Evolutionary conservation across 37 sponge, comb jelly and placozoan species (phyloP).

Genomic region (Beroe forskalii): DNA sequence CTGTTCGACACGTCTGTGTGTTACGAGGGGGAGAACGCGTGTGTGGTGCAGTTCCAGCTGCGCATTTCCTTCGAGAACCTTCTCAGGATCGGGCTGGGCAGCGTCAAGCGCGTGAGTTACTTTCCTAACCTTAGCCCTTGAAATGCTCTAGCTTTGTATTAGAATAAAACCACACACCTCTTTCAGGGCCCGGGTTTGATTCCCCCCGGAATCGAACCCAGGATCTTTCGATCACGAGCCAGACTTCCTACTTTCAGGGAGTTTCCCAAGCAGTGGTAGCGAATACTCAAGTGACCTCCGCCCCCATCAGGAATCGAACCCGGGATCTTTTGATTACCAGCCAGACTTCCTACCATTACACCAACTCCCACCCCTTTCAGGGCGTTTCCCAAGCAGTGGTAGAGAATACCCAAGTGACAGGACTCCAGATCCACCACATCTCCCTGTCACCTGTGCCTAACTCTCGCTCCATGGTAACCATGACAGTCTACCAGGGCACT

Average conservation of each 20-base stretch:
- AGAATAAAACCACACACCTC: no score
- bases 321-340: no score
- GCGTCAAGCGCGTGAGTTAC: not conserved
- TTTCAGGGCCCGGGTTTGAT: no score
- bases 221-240: no score
- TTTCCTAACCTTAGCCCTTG: not conserved
- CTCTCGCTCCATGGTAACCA: not conserved
- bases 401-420: not conserved
- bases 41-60: conserved; percentile 36
- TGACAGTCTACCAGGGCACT: conserved; percentile 28
- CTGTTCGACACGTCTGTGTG: conserved; percentile 15
- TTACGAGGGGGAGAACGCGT: conserved; percentile 33
- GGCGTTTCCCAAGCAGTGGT: not conserved
- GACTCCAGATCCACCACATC: conserved; percentile 4
- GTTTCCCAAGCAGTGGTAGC: not conserved
- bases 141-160: no score
- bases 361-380: not conserved
- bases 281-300: not conserved
- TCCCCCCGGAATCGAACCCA: not conserved
- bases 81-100: not conserved
- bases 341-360: no score
- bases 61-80: not conserved
- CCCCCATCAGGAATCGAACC: not conserved
- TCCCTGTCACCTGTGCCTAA: not conserved
- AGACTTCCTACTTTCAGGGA: no score